Percentiles rank a stretch among this genome's conserved stretches.
Evolutionary conservation across 1,140 invertebrate genomes (phyloP).

Genomic region (Pararge aegeria): DNA sequence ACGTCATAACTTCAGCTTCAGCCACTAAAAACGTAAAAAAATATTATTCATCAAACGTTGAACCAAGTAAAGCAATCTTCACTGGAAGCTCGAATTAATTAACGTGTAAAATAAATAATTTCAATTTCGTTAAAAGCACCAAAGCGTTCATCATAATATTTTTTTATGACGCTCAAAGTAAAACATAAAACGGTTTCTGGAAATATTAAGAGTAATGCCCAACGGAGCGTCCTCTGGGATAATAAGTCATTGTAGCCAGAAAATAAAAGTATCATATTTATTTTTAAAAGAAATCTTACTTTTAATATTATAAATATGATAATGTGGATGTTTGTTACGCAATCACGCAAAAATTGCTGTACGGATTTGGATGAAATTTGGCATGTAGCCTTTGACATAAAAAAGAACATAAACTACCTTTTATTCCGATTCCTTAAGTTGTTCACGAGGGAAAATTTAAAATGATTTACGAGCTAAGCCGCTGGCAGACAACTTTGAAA

Average conservation of each 20-base stretch:
- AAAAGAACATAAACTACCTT: too few species aligned
- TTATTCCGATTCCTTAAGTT: too few species aligned
- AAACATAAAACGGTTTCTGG: background rate
- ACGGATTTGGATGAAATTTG: too few species aligned
- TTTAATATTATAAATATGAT: too few species aligned
- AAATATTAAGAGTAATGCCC: background rate
- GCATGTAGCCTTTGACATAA: too few species aligned
- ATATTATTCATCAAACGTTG: background rate
- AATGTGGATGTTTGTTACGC: too few species aligned
- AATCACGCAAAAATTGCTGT: too few species aligned
- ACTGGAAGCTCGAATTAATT: slow-evolving; percentile 5
- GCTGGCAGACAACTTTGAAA: too few species aligned
- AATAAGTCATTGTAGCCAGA: background rate
- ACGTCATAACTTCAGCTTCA: background rate
- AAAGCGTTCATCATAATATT: slow-evolving; percentile 3
- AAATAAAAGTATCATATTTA: background rate
- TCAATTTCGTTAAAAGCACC: slow-evolving; percentile 1
- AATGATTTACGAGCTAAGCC: too few species aligned
- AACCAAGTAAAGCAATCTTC: background rate
- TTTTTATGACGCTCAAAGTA: background rate
- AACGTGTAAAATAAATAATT: background rate
- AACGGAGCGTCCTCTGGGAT: background rate
- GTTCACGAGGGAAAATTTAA: too few species aligned
- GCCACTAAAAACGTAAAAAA: background rate
- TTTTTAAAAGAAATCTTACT: too few species aligned